Evolutionary conservation across 2,797 vertebrate genomes (phyloP).

Genomic region (Euphonia xanthogaster): DNA sequence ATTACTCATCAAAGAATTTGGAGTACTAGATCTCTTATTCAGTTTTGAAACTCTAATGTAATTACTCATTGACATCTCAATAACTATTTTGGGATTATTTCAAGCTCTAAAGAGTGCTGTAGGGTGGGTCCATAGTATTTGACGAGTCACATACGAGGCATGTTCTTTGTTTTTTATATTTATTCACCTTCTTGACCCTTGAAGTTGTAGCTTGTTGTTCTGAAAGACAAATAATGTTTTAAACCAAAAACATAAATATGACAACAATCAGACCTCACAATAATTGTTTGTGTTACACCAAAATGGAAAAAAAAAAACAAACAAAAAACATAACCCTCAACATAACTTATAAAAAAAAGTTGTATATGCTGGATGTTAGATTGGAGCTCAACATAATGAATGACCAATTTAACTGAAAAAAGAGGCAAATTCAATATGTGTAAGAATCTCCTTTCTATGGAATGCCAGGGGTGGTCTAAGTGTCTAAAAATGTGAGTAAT

Average conservation of each 20-base stretch:
- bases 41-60: neutral
- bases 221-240: neutral
- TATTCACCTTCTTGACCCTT: neutral
- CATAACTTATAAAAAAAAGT: neutral
- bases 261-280: neutral
- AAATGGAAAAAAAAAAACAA: neutral
- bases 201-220: neutral
- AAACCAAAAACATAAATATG: neutral
- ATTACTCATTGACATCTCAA: neutral
- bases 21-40: neutral
- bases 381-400: neutral
- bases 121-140: neutral
- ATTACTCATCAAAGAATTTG: neutral
- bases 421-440: neutral
- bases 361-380: neutral
- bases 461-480: neutral
- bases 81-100: neutral
- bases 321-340: neutral
- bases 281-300: neutral
- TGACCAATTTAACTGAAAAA: neutral
- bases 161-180: neutral
- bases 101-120: neutral
- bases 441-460: neutral
- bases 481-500: slow-evolving; percentile 18
- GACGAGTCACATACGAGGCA: neutral